Base-by-base conservation (phyloP, 2,113 vertebrate genomes). In the rat (Rattus norvegicus) region DNA sequence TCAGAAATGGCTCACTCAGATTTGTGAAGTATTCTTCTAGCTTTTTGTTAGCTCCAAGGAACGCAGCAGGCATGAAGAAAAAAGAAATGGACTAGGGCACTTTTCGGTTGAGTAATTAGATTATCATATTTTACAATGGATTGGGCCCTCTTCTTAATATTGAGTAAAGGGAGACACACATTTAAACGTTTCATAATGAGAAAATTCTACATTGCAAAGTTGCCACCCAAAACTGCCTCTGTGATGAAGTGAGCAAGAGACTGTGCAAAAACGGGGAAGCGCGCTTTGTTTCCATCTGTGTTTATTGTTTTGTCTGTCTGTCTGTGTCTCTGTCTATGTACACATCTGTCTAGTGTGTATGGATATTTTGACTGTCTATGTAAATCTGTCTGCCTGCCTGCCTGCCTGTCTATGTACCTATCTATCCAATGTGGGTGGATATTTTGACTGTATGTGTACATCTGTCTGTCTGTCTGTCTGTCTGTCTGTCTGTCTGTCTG, bases 121-220 rank as follows among this genome's bases (percentile, higher is more conserved):
- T 81, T 95, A 81, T 92, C n/a, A 95, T 59, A 43, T 69, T 84
- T 69, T 26, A 52, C 17, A 88, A 77, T 72, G 22, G 61, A 72
- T 49, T 59, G 43, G 36, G 61, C 17, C n/a, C 43, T 49, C 17
- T 49, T 49, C 24, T 89, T 72, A 81, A 54, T 26, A 26, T 6
- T 43, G 33, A 94, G 14, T 84, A 67, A 94, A 94, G 54, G 85
- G 28, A 95, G 54, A 30, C 7, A 69, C 67, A 30, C 14, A 80
- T n/a, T 70, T 56, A 70, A 96, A 88, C 56, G 85, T 49, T 88
- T 70, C 47, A 90, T 70, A 83, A 84, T 59, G 47, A 11, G 63
- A 84, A 36, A 69, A 69, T 4, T 49, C 28, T 13, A 16, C 3
- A 11, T 52, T 22, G 36, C 2, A 1, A 87, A 59, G 20, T 36